phyloP scores from a whole-genome alignment of 1,140 invertebrate genomes.

The Sycobia sp. region DNA sequence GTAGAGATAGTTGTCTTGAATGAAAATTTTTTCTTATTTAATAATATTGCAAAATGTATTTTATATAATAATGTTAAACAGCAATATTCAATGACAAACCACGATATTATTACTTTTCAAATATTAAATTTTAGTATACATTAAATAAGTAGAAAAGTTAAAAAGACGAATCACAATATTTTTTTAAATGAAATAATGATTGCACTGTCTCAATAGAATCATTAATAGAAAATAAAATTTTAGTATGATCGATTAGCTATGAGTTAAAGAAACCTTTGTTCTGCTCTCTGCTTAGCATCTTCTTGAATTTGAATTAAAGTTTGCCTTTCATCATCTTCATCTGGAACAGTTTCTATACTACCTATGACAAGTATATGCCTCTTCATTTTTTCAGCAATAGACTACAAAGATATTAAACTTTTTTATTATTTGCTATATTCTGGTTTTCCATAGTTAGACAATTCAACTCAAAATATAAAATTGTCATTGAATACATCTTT shows the following conservation, averaged over 20 bases:
- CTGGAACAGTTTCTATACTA: constrained; percentile 55
- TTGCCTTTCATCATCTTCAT: constrained; percentile 58
- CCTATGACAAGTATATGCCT: constrained; percentile 68
- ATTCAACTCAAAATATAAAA: not conserved
- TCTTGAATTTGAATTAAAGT: constrained; percentile 51
- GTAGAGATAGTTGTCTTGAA: too few species aligned
- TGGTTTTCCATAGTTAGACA: not conserved
- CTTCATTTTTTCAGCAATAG: constrained; percentile 77
- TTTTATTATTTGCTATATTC: not conserved
- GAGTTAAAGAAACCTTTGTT: constrained; percentile 45
- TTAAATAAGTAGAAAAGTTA: constrained; percentile 18
- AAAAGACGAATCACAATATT: constrained; percentile 20
- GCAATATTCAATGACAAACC: constrained; percentile 17
- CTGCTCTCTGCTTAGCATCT: constrained; percentile 44
- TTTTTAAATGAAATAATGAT: constrained; percentile 20
- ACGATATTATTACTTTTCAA: constrained; percentile 18
- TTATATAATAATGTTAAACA: constrained; percentile 16
- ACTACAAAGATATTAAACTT: constrained; percentile 46
- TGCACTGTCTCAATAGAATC: constrained; percentile 1
- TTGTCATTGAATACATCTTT: too few species aligned
- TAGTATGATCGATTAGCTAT: not conserved
- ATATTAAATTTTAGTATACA: constrained; percentile 17
- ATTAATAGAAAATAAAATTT: constrained; percentile 7
- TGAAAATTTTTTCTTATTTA: too few species aligned
- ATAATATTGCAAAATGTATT: not conserved